A percentile compares a stretch with the other conserved stretches of the same genome.
phyloP scores from a whole-genome alignment of 2,888 invertebrate species.

The Campoplex capitator region DNA sequence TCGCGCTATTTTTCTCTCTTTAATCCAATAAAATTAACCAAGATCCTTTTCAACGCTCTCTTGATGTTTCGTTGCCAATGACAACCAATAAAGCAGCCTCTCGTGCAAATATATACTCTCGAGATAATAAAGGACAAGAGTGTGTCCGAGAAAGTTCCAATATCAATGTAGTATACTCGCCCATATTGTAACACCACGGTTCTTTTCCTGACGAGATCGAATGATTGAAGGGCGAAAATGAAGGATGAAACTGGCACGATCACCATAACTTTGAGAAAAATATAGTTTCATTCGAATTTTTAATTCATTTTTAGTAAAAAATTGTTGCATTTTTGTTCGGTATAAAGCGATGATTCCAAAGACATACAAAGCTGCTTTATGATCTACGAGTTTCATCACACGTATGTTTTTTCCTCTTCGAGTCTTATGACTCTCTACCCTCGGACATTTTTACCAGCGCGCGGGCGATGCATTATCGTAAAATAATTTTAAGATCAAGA shows the following conservation, averaged over 20 bases:
- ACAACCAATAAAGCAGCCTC: constrained; percentile 54
- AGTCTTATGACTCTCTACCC: not conserved
- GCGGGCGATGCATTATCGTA: constrained; percentile 63
- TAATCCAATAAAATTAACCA: constrained; percentile 65
- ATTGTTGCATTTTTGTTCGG: not conserved
- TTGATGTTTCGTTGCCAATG: constrained; percentile 50
- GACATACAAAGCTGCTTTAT: constrained; percentile 1
- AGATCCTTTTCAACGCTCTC: constrained; percentile 26
- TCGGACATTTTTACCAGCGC: constrained; percentile 9
- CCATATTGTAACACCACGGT: not conserved
- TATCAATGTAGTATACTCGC: not conserved
- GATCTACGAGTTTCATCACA: not conserved
- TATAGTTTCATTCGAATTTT: not conserved
- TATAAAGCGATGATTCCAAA: not conserved
- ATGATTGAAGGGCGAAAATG: not conserved
- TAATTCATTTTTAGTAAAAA: not conserved
- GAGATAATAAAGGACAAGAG: constrained; percentile 57
- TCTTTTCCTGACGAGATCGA: not conserved
- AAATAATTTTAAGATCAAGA: constrained; percentile 65
- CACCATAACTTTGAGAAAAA: not conserved
- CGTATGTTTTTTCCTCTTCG: constrained; percentile 6
- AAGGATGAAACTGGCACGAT: not conserved
- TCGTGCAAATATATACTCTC: constrained; percentile 42
- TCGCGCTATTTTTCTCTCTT: constrained; percentile 2
- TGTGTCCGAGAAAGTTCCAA: constrained; percentile 20